These are phyloP conservation scores for Hermodice carunculata DNA, from an alignment of 2,888 invertebrate genomes.

Conservation along the genomic window DNA sequence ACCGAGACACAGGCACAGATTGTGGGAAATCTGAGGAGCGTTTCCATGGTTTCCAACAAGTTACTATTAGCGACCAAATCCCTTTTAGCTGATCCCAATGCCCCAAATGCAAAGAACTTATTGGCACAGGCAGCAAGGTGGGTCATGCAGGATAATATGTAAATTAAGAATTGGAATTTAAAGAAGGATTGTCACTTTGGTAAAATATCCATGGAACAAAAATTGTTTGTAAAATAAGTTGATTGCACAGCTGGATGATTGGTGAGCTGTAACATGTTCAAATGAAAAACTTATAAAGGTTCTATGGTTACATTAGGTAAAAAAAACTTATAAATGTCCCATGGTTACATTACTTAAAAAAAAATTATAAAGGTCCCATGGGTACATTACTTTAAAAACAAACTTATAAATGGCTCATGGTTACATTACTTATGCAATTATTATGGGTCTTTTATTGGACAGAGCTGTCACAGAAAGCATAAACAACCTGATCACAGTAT, in stretches of 20 bases:
- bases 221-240: too few species aligned
- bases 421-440: not conserved
- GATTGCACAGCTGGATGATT: too few species aligned
- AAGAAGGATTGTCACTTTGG: not conserved
- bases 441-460: constrained; percentile 11
- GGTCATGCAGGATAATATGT: constrained; percentile 51
- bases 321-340: too few species aligned
- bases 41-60: constrained; percentile 88
- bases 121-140: constrained; percentile 85
- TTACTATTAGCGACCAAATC: constrained; percentile 89
- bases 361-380: too few species aligned
- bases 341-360: too few species aligned
- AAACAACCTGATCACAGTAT: constrained; percentile 87
- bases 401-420: too few species aligned
- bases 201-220: not conserved
- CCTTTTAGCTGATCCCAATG: constrained; percentile 88
- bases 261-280: too few species aligned
- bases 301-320: too few species aligned
- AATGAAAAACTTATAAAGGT: too few species aligned
- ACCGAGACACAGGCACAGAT: constrained; percentile 82
- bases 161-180: not conserved
- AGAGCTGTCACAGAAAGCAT: constrained; percentile 93
- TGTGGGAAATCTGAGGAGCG: constrained; percentile 87
- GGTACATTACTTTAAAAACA: too few species aligned
- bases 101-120: constrained; percentile 92